Base-by-base conservation (phyloP, 1,140 invertebrate species). In the Drosophila mauritiana region DNA sequence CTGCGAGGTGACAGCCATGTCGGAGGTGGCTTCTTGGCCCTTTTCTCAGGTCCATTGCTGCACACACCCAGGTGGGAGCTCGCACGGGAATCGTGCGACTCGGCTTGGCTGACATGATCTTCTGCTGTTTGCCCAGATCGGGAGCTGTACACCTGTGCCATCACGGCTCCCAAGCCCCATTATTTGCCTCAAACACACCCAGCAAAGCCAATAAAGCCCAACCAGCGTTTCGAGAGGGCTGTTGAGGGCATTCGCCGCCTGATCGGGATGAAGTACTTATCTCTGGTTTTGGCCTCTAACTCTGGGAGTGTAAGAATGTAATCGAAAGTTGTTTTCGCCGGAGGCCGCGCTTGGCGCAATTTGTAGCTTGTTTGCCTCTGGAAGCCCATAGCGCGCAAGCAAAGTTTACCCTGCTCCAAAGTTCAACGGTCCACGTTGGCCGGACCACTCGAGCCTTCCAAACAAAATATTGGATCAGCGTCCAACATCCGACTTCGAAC, bases 281-380 rank as follows among this genome's bases (percentile, higher is more conserved):
- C 55, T 68, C 45, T 73, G 52, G 31, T 31, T 53, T 49, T 62
- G 48, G 27, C 48, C 49, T 58, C 43, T 36, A 42, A 42, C 49
- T 58, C 40, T 39, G 42, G 22, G 43, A 75, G 53, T 76, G 55
- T 63, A 49, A 65, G 81, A 80, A 76, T 80, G 34, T 53, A 70
- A 70, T 73, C 77, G 52, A 79, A 84, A 83, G 72, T 67, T 64
- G 62, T 57, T 79, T 52, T 63, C 17, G 46, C 55, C 65, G 61
- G 42, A 17, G 20, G 42, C 63, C 54, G 56, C 62, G 63, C 77
- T 77, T 80, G 67, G 62, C 69, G 82, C 82, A 81, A 69, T 85
- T 85, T 73, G 57, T 61, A 58, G 73, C 63, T 61, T 86, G 64
- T 81, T 81, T 86, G 63, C 58, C 51, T 46, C 46, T 25, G 7